Base-by-base conservation (phyloP, 2,888 invertebrate genomes). In the Actias luna region DNA sequence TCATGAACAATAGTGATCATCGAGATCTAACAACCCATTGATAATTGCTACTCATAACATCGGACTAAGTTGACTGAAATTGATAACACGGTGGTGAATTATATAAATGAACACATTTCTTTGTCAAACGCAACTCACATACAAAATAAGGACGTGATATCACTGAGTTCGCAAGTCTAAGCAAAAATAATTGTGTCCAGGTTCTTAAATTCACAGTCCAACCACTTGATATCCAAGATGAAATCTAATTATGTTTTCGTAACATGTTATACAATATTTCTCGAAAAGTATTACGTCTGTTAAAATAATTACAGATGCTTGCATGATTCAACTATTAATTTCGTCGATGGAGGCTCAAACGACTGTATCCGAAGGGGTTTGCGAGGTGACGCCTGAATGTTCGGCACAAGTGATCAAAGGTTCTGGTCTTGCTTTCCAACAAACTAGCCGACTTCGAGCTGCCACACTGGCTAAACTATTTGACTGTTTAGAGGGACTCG, bases 291-390 rank as follows among this genome's bases (percentile, higher is more conserved):
- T 42, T 42, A 42, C 2, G 4, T 42, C n/a, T 0, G n/a, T 46
- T 10, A 1, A 25, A 65, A 63, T 67, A 25, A 59, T 82, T 83
- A 52, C 78, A 92, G 92, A 92, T 74, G 92, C 91, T 16, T 92
- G 92, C 67, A 92, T 84, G 35, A 92, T 92, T 92, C 91, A 92
- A 72, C 68, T 92, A 60, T 74, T 92, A 58, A 84, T 92, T 80
- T 87, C 92, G 1, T 89, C 91, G 0, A 89, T 91, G 91, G 92
- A 92, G 69, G 71, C 83, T 0, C 92, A 92, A 64, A 89, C 87
- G 0, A 80, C 83, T n/a, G 81, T 85, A 62, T 68, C 77, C 0
- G 92, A 92, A 0, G 88, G 83, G 1, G 69, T 81, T 1, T 92
- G 92, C 55, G 92, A 92, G 62, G 65, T 92, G 63, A 77, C 84